Evolutionary conservation across 2,797 vertebrate genomes (phyloP), one percentile per base, ranked within the genome.

Genomic region (Kryptopterus vitreolus): DNA sequence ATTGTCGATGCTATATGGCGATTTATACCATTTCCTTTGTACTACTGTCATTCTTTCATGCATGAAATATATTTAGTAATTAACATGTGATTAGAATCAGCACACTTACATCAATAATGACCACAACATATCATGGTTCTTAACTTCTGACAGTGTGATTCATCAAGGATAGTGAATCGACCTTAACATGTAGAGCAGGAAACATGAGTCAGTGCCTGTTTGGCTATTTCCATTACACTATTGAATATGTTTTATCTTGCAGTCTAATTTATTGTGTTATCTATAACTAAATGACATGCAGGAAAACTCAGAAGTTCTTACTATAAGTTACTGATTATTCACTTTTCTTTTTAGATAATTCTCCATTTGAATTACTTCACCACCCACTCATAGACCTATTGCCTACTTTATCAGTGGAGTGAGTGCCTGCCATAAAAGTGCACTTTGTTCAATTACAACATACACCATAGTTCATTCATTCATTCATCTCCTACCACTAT

Each of bases 371-470:
- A 52, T 52, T 4, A 26, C 16, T 1, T 9, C 1, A 66, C 8
- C 18, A 29, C 0, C 11, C 18, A 10, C 66, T 35, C 10, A 33
- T 0, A 38, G 33, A 24, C 3, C 26, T 22, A 12, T 11, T 35
- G 20, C 0, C 29, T 35, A 13, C 22, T 53, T 74, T 59, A 58
- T 74, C 55, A 74, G 35, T 7, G 24, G 6, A 1, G 7, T 11
- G 6, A 1, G 7, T 11, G 11, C 15, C 35, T 29, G 72, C n/a
- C 15, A 43, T 59, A 74, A 73, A 46, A 35, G n/a, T 74, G 72
- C n/a, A 59, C 72, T 74, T 58, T 74, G 53, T 26, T 43, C 72
- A 15, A n/a, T n/a, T 35, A 35, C 18, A n/a, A 15, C 31, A n/a
- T n/a, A 5, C 26, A 55, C 12, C 48, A 29, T 18, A 71, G 59